Percentiles rank a stretch among this genome's conserved stretches.
Evolutionary conservation across 2,113 vertebrate genomes (phyloP).

Genomic region (Ardeotis arabs): DNA sequence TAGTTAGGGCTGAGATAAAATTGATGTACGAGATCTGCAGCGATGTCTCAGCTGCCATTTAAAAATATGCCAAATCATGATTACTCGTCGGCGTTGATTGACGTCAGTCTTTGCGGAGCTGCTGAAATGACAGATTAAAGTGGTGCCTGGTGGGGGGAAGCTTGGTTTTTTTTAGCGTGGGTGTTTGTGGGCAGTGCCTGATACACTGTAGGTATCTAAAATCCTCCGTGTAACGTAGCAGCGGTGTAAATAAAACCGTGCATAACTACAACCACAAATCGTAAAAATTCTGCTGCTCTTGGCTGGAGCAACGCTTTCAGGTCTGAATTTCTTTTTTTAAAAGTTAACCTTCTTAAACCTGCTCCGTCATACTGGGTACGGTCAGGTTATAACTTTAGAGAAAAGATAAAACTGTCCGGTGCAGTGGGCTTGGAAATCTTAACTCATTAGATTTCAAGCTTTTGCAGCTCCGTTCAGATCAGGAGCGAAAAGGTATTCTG

Average conservation of each 20-base stretch:
- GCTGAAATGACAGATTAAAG: not conserved
- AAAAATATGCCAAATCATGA: slow-evolving; percentile 59
- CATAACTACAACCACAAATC: not conserved
- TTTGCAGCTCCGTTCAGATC: not conserved
- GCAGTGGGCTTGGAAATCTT: not conserved
- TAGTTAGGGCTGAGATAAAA: not conserved
- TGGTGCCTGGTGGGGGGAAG: not conserved
- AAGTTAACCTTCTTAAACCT: not conserved
- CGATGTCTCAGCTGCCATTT: slow-evolving; percentile 49
- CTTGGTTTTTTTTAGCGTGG: not conserved
- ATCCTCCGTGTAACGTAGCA: not conserved
- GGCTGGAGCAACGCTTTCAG: not conserved
- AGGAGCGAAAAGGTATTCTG: not conserved
- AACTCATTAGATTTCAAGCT: not conserved
- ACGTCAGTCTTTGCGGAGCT: not conserved
- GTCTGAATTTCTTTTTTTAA: not conserved
- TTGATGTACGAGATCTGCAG: not conserved
- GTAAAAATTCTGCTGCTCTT: not conserved
- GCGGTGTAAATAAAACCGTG: slow-evolving; percentile 10
- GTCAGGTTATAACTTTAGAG: not conserved
- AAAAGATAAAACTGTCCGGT: not conserved
- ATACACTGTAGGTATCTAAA: not conserved
- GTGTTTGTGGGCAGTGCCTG: slow-evolving; percentile 4
- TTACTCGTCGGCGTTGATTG: not conserved
- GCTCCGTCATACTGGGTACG: not conserved